phyloP scores from a whole-genome alignment of 2,797 vertebrate genomes.

The Todus mexicanus region DNA sequence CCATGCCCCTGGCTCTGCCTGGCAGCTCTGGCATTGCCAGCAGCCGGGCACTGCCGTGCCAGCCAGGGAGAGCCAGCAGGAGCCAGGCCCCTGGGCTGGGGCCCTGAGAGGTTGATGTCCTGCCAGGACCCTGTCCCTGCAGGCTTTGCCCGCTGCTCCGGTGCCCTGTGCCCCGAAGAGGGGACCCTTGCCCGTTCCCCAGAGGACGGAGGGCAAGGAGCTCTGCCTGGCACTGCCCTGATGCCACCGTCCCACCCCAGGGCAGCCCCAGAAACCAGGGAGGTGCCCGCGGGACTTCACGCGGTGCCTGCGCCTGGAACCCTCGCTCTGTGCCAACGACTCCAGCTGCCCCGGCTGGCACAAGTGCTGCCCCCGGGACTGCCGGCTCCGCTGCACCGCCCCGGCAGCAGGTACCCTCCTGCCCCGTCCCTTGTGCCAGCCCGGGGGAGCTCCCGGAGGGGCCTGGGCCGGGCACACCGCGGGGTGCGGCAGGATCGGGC shows the following conservation, averaged over 20 bases:
- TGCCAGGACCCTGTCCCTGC: not conserved
- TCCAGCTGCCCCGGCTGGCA: not conserved
- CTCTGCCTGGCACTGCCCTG: not conserved
- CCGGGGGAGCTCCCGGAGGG: not conserved
- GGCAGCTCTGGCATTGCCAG: not conserved
- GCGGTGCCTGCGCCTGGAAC: not conserved
- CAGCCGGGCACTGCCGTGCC: rapidly evolving
- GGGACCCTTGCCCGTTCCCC: not conserved
- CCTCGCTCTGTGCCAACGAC: not conserved
- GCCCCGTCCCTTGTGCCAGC: not conserved
- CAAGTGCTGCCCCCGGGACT: conserved; percentile 25
- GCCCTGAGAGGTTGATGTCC: not conserved
- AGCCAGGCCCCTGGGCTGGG: not conserved
- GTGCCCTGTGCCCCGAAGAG: not conserved
- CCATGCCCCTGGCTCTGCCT: rapidly evolving
- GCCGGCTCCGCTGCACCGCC: not conserved
- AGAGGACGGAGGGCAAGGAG: not conserved
- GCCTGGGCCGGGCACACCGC: not conserved
- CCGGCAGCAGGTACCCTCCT: not conserved
- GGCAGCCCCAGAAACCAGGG: not conserved
- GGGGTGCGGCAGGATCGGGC: no score
- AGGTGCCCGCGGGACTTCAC: conserved; percentile 8
- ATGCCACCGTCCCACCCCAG: not conserved
- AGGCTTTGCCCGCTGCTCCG: rapidly evolving
- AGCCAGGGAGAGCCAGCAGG: not conserved